Conservation (phyloP, 2,113 vertebrate genomes). For the Benitochromis conjunctus region DNA sequence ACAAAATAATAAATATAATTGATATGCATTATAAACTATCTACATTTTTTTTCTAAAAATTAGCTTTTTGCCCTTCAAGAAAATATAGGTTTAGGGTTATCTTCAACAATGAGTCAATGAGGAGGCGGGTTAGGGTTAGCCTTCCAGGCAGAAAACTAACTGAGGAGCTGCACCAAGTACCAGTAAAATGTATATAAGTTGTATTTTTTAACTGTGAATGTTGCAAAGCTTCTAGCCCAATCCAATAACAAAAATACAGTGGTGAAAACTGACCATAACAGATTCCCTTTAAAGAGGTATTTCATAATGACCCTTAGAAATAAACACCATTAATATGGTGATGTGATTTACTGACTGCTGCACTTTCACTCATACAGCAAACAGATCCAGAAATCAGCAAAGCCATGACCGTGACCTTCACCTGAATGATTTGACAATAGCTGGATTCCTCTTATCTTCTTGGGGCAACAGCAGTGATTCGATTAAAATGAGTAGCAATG, state of each 20-base stretch:
- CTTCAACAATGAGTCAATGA: no score
- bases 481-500: constrained; percentile 66
- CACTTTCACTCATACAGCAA: not conserved
- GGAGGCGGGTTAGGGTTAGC: accelerated
- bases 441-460: constrained; percentile 17
- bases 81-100: not conserved
- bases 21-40: accelerated
- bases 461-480: constrained; percentile 20
- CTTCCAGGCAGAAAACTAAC: not conserved
- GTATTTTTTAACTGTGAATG: accelerated
- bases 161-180: not conserved
- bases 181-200: not conserved
- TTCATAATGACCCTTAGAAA: not conserved
- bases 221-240: not conserved
- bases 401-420: constrained; percentile 24
- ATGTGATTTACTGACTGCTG: not conserved
- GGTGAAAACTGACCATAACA: not conserved
- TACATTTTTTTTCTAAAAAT: not conserved
- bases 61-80: accelerated
- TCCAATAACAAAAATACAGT: not conserved
- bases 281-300: not conserved
- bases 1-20: not conserved
- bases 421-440: constrained; percentile 14
- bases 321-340: not conserved
- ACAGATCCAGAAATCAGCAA: not conserved